Evolutionary conservation across 1,140 invertebrate species (phyloP), one percentile per base, ranked within the genome.

Genomic region (Cyphomyrmex costatus): DNA sequence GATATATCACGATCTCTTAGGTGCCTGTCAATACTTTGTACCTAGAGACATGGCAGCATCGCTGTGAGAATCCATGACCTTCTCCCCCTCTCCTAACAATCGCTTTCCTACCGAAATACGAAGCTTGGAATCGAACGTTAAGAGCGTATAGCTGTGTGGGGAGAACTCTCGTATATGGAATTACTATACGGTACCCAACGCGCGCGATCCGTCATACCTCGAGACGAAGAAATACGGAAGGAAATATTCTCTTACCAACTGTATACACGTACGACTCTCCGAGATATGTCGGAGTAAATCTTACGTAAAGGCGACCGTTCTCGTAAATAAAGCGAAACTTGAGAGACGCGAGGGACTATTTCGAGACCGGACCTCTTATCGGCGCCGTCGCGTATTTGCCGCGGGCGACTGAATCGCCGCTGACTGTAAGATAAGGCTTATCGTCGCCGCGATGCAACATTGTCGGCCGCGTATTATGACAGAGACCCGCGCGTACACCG

Each of bases 391-490:
- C 27, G 53, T 73, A 83, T 73, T 83, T 46, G 42, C 53, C 68
- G 68, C 19, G 36, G 58, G 8, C 24, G 24, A 33, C 68, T 74
- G 49, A 80, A 70, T 80, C 33, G 78, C 33, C 65, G 68, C 19
- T 83, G 79, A 83, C 66, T 53, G 33, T 60, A 16, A 61, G 79
- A 83, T 83, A 83, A 83, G 79, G 53, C 68, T 73, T 83, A 83
- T 83, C 79, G n/a, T 83, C 79, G 36, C 53, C 5, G 30, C 68
- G 68, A 46, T 73, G 68, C 79, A 83, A 83, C 53, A 83, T 83
- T 83, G 79, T 83, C 53, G 79, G 7, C 49, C 49, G 65, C 65
- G 10, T 68, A 68, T 51, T 42, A 80, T 58, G 63, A 80, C 78
- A 80, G 33, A 30, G 16, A 74, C 53, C 78, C 36, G 36, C 36